phyloP scores from a whole-genome alignment of 2,888 invertebrate species.

The Tricholauxania praeusta region DNA sequence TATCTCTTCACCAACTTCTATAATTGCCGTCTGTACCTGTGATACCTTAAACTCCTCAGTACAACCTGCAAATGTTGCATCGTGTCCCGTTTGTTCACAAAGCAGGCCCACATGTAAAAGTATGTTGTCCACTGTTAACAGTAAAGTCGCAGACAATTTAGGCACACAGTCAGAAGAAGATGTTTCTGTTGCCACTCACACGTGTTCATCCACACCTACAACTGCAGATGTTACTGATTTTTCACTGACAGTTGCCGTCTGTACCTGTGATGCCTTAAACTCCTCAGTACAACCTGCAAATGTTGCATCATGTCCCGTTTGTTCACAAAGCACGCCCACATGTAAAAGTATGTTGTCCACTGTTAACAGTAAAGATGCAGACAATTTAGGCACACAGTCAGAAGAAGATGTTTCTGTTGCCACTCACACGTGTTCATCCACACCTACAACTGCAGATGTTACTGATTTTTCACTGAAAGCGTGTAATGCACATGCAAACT shows the following conservation, averaged over 20 bases:
- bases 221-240: conserved; percentile 64
- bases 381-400: conserved; percentile 49
- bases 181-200: conserved; percentile 48
- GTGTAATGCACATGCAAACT: conserved; percentile 15
- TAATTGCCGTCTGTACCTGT: no score
- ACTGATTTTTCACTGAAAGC: conserved; percentile 56
- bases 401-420: conserved; percentile 42
- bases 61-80: background rate
- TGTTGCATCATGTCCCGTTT: background rate
- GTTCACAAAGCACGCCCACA: conserved; percentile 7
- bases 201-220: conserved; percentile 62
- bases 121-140: no score
- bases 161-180: conserved; percentile 47
- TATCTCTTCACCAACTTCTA: no score
- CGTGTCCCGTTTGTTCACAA: background rate
- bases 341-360: conserved; percentile 45
- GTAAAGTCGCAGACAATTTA: no score
- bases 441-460: conserved; percentile 64
- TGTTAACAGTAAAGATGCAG: conserved; percentile 51
- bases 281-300: no score
- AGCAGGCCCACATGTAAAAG: background rate
- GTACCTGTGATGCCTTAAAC: no score
- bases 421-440: conserved; percentile 59
- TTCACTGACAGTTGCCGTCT: conserved; percentile 50
- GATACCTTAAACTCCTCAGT: background rate